Conservation (phyloP, 2,888 invertebrate species). For the Machimus rusticus region DNA sequence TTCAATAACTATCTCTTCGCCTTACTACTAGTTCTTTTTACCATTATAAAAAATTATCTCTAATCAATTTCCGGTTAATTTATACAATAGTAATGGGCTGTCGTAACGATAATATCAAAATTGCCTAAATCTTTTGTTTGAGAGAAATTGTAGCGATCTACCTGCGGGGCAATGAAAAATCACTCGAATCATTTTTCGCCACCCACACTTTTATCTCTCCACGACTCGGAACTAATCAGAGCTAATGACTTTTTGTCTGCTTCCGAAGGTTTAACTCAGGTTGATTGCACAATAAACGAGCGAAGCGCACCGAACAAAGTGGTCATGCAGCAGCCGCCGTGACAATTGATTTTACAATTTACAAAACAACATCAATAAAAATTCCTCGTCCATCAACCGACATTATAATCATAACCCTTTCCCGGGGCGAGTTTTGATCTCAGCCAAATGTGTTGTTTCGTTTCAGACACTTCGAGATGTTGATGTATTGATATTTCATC, state of each 20-base stretch:
- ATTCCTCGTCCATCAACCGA: not conserved
- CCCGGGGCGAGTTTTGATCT: not conserved
- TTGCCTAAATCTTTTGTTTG: not conserved
- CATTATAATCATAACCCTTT: not conserved
- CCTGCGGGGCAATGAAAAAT: not conserved
- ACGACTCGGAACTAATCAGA: not conserved
- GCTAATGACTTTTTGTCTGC: not conserved
- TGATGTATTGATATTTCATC: not conserved
- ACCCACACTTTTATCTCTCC: not conserved
- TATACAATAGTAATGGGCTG: not conserved
- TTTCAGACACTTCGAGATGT: not conserved
- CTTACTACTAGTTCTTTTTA: not conserved
- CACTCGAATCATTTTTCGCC: not conserved
- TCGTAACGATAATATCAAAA: not conserved
- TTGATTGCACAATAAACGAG: not conserved
- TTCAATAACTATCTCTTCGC: not conserved
- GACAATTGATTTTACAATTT: not conserved
- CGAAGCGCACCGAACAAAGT: not conserved
- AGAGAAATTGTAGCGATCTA: not conserved
- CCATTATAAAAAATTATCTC: not conserved
- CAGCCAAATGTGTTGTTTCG: not conserved
- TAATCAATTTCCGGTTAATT: not conserved
- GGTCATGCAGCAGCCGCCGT: not conserved
- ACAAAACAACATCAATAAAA: not conserved
- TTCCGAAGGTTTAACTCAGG: not conserved